phyloP scores from a whole-genome alignment of 1,140 invertebrate species.

The Anastrepha obliqua region DNA sequence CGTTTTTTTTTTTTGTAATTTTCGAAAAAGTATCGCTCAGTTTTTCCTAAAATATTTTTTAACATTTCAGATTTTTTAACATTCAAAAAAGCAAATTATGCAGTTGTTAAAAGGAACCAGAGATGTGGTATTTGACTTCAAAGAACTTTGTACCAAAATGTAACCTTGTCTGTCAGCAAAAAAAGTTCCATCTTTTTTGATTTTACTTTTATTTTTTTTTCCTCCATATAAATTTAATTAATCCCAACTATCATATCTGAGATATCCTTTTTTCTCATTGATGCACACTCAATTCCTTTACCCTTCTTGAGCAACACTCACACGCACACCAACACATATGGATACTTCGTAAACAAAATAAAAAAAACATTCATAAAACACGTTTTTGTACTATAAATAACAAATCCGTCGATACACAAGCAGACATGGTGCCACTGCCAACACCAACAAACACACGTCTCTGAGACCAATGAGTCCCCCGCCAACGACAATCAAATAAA shows the following conservation, averaged over 20 bases:
- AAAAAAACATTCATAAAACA: slow-evolving; percentile 1
- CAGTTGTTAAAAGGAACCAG: too few relatives aligned
- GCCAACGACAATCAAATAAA: slow-evolving; percentile 51
- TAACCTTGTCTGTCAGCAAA: too few relatives aligned
- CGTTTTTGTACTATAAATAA: slow-evolving; percentile 16
- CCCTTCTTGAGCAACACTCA: not conserved
- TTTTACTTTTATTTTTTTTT: not conserved
- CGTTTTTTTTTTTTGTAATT: too few relatives aligned
- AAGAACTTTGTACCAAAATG: too few relatives aligned
- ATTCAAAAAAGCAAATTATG: too few relatives aligned
- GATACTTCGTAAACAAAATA: not conserved
- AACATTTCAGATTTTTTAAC: too few relatives aligned
- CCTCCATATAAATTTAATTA: not conserved
- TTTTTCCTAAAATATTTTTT: too few relatives aligned
- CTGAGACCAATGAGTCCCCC: not conserved
- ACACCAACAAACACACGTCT: not conserved
- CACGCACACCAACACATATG: not conserved
- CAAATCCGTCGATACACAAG: not conserved
- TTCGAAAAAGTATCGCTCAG: too few relatives aligned
- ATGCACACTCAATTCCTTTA: not conserved
- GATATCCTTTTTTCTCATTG: not conserved
- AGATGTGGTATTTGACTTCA: too few relatives aligned
- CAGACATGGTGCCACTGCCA: not conserved
- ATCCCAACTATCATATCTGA: not conserved
- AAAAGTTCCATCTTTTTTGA: not conserved